Percentiles rank a stretch among this genome's conserved stretches.
These are phyloP conservation scores for Bucco capensis DNA, from an alignment of 2,113 vertebrate species.

Conservation along the genomic window DNA sequence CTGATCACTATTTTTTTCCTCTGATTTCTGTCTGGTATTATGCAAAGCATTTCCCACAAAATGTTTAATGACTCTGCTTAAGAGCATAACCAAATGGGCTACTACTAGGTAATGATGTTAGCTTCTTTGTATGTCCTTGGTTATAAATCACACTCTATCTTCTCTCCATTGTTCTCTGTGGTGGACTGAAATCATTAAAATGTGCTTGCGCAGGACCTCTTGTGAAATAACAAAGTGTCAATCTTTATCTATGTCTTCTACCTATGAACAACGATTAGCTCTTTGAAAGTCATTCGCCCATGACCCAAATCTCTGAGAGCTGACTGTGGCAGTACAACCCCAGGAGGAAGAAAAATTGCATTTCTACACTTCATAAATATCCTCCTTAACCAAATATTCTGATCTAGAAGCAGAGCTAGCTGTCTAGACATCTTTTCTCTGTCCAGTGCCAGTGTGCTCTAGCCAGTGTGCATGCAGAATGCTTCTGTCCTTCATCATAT, in stretches of 20 bases:
- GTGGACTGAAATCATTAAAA: conserved; percentile 20
- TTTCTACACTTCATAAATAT: conserved; percentile 39
- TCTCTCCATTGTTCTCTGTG: background rate
- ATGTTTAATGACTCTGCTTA: background rate
- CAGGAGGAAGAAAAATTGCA: conserved; percentile 23
- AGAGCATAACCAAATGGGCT: background rate
- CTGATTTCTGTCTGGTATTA: background rate
- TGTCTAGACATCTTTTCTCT: background rate
- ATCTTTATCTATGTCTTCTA: background rate
- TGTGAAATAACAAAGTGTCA: background rate
- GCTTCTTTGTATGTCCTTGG: background rate
- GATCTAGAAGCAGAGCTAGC: background rate
- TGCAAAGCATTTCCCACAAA: background rate
- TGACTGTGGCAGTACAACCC: conserved; percentile 11
- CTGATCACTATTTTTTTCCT: background rate
- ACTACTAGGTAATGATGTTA: background rate
- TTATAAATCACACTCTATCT: background rate
- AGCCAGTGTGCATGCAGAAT: background rate
- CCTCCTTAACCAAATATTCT: background rate
- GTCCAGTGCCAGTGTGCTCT: background rate
- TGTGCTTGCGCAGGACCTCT: background rate
- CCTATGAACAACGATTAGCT: background rate
- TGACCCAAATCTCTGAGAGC: background rate
- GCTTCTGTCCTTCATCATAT: background rate
- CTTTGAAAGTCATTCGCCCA: conserved; percentile 28